These are phyloP conservation scores for Gibbula magus DNA, from an alignment of 2,888 invertebrate species.

Conservation along the genomic window DNA sequence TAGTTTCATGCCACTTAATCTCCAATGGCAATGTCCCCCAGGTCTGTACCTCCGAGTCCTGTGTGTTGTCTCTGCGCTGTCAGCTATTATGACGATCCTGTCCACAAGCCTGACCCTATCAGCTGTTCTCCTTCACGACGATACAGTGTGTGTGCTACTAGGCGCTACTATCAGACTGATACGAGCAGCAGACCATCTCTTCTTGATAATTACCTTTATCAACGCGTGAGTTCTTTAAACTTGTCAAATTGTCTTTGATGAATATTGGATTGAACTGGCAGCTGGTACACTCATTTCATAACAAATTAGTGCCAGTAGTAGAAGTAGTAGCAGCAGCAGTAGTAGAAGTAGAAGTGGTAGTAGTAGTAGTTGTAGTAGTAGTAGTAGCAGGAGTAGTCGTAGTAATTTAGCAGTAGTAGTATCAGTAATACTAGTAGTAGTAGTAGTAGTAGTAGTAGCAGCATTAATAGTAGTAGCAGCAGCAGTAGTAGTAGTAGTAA, in stretches of 20 bases:
- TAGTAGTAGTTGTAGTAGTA: slow-evolving; percentile 23
- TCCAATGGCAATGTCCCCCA: no score
- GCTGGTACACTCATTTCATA: background rate
- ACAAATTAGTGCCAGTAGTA: background rate
- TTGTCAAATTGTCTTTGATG: background rate
- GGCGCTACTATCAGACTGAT: background rate
- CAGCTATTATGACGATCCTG: background rate
- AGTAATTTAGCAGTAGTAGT: background rate
- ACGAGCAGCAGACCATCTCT: background rate
- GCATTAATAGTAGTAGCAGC: slow-evolving; percentile 23
- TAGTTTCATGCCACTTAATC: no score
- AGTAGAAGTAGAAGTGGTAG: slow-evolving; percentile 26
- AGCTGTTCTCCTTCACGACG: background rate
- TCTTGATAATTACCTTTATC: background rate
- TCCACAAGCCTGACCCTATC: background rate
- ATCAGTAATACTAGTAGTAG: background rate
- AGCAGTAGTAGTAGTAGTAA: slow-evolving; percentile 28
- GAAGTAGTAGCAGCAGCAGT: background rate
- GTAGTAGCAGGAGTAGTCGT: slow-evolving; percentile 17
- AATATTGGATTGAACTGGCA: no score
- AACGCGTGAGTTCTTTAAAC: background rate
- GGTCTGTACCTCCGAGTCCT: background rate
- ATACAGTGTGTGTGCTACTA: background rate
- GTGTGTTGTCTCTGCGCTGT: background rate
- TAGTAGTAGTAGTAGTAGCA: slow-evolving; percentile 21